phyloP scores from a whole-genome alignment of 2,113 vertebrate species.

The Mustela lutreola region DNA sequence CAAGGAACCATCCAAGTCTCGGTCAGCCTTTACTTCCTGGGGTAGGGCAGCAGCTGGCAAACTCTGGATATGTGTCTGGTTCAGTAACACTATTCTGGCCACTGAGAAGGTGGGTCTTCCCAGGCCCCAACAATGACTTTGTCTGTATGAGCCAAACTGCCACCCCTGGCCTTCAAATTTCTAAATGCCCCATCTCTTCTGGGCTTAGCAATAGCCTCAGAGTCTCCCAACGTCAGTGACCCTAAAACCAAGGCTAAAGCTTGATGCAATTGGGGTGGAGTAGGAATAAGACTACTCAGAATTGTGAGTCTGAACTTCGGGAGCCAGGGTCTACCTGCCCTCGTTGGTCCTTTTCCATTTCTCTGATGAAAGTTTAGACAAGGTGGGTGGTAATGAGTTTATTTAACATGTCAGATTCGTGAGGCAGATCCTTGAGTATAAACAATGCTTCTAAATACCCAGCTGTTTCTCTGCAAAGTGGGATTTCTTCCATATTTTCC shows the following conservation, averaged over 20 bases:
- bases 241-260: not conserved
- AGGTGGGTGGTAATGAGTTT: slow-evolving; percentile 20
- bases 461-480: slow-evolving; percentile 61
- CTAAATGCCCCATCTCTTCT: not conserved
- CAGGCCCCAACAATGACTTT: not conserved
- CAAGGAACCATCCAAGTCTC: not conserved
- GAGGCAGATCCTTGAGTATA: slow-evolving; percentile 56
- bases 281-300: not conserved
- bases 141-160: not conserved
- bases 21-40: not conserved
- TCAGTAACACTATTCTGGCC: not conserved
- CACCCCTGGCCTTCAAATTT: not conserved
- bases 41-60: not conserved
- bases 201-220: not conserved
- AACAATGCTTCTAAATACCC: slow-evolving; percentile 63
- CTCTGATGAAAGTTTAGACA: slow-evolving; percentile 18
- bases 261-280: not conserved
- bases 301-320: not conserved
- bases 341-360: not conserved
- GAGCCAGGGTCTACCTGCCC: not conserved
- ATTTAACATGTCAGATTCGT: slow-evolving; percentile 52
- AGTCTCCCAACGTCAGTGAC: not conserved
- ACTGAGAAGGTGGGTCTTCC: not conserved
- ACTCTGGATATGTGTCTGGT: not conserved
- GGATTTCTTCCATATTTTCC: slow-evolving; percentile 69